Evolutionary conservation across 2,797 vertebrate species (phyloP).

Genomic region (Myripristis murdjan): DNA sequence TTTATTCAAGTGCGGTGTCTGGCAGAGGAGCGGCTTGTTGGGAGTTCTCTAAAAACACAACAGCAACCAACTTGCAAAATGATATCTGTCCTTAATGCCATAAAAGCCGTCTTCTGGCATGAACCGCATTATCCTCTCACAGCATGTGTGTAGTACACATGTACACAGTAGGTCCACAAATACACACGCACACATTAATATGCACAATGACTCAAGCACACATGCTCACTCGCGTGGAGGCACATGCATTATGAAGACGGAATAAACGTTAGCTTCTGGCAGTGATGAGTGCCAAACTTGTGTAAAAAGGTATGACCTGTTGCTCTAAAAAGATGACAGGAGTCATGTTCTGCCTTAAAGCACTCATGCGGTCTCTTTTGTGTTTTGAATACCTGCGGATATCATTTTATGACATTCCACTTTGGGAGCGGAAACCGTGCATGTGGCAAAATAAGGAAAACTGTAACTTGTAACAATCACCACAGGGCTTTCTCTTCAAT

Average conservation of each 20-base stretch:
- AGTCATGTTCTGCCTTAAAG: conserved; percentile 8
- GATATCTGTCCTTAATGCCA: conserved; percentile 27
- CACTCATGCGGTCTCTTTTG: background rate
- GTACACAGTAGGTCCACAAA: conserved; percentile 9
- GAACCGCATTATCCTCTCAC: conserved; percentile 23
- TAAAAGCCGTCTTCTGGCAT: conserved; percentile 36
- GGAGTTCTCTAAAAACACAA: conserved; percentile 49
- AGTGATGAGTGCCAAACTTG: conserved; percentile 14
- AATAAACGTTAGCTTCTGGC: conserved; percentile 40
- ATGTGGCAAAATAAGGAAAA: conserved; percentile 21
- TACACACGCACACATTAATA: conserved; percentile 3
- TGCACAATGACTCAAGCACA: conserved; percentile 32
- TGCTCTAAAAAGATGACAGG: conserved; percentile 46
- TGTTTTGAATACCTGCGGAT: conserved; percentile 5
- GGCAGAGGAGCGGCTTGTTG: conserved; percentile 18
- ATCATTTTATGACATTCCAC: conserved; percentile 20
- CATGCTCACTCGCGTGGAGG: conserved; percentile 46
- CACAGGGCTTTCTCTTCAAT: conserved; percentile 46
- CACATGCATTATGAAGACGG: conserved; percentile 1
- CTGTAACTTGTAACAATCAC: conserved; percentile 18
- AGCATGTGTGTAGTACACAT: conserved; percentile 15
- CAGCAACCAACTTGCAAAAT: conserved; percentile 27
- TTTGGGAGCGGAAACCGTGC: conserved; percentile 8
- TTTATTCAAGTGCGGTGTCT: conserved; percentile 25
- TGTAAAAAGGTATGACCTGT: conserved; percentile 58